A percentile compares a stretch with the other conserved stretches of the same genome.
Evolutionary conservation across 2,797 vertebrate genomes (phyloP).

Genomic region (Benthosema pterotum): DNA sequence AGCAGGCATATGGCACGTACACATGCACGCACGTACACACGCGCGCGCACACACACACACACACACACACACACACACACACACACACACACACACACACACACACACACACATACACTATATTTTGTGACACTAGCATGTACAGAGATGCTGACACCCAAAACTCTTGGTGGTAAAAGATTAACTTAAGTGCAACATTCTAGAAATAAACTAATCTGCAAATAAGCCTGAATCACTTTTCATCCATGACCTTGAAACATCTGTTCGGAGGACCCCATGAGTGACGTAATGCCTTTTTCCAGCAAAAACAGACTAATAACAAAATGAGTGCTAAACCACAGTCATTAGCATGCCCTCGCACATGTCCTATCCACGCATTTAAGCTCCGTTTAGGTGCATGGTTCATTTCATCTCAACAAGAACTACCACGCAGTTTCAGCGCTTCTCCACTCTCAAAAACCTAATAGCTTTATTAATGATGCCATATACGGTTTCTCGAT

Average conservation of each 20-base stretch:
- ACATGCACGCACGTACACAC: not conserved
- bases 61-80: not conserved
- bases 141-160: constrained; percentile 33
- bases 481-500: constrained; percentile 59
- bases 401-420: constrained; percentile 66
- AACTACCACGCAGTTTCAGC: constrained; percentile 57
- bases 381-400: constrained; percentile 55
- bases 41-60: not conserved
- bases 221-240: constrained; percentile 63
- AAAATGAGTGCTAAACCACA: constrained; percentile 58
- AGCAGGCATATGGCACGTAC: constrained; percentile 28
- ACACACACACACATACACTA: not conserved
- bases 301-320: constrained; percentile 68
- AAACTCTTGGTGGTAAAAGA: constrained; percentile 31
- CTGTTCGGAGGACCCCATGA: constrained; percentile 39
- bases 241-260: constrained; percentile 64
- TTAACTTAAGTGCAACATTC: constrained; percentile 43
- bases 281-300: constrained; percentile 68
- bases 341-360: constrained; percentile 60
- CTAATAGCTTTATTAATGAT: constrained; percentile 74
- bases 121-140: constrained; percentile 9
- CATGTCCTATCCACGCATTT: constrained; percentile 49
- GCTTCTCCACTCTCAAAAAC: constrained; percentile 51
- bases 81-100: not conserved
- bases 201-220: constrained; percentile 40